A percentile compares a stretch with the other conserved stretches of the same genome.
phyloP scores from a whole-genome alignment of 2,888 invertebrate species.

The Galeopsomyia nigrocyanea region DNA sequence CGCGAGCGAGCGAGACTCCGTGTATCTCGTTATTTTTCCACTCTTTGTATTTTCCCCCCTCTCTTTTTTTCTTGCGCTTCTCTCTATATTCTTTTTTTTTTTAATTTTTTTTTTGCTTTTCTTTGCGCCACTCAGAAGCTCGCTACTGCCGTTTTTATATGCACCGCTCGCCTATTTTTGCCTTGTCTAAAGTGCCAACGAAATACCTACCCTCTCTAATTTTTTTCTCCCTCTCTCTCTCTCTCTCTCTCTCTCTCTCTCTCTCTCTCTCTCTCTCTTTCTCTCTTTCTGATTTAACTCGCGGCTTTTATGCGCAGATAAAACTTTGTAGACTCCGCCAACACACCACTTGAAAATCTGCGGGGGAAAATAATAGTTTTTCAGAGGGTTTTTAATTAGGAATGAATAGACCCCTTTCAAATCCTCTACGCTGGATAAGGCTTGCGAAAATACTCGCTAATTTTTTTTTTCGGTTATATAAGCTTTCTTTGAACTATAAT shows the following conservation, averaged over 20 bases:
- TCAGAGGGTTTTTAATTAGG: conserved; percentile 25
- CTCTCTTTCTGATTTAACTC: conserved; percentile 17
- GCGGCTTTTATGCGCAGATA: conserved; percentile 25
- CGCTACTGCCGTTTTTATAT: no score
- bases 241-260: conserved; percentile 14
- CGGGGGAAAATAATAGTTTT: conserved; percentile 24
- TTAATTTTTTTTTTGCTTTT: conserved; percentile 5
- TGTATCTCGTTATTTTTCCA: conserved; percentile 45
- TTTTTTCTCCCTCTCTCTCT: not conserved
- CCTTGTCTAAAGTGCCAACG: no score
- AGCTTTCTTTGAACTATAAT: no score
- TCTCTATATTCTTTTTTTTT: conserved; percentile 18
- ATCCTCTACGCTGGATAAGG: conserved; percentile 4
- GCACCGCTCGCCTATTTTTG: no score
- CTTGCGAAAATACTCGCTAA: not conserved
- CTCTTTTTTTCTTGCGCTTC: not conserved
- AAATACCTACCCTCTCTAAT: no score
- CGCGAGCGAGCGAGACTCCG: conserved; percentile 16
- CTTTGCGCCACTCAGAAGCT: not conserved
- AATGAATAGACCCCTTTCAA: conserved; percentile 26
- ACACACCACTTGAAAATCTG: conserved; percentile 7
- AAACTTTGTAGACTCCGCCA: conserved; percentile 19
- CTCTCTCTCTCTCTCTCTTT: conserved; percentile 11
- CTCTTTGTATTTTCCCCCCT: conserved; percentile 24
- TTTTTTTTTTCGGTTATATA: no score